Base-by-base conservation (phyloP, 2,113 vertebrate genomes). In the Apus apus region DNA sequence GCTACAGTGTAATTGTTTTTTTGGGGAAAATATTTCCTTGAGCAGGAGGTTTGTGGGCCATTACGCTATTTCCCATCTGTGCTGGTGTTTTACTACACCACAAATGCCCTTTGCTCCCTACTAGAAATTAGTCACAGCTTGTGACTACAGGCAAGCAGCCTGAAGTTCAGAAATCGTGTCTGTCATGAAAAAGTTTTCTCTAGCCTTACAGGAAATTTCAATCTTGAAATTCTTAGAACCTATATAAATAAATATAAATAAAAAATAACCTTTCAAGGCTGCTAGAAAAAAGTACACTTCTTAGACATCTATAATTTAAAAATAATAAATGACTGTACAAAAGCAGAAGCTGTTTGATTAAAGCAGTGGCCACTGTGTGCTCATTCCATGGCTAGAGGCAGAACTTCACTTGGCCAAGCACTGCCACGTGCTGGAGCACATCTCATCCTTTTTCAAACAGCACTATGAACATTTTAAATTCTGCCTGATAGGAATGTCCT, bases 21-120 rank as follows among this genome's bases (percentile, higher is more conserved):
- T 4, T 48, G 6, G 38, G 50, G 72, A 84, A 90, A 95, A 97
- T 95, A 96, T 87, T 96, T 96, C 96, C 93, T 95, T 94, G 51
- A 87, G 83, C 76, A 95, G 92, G 93, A 95, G 94, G 50, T 82
- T 93, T 89, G 84, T 88, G 94, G 70, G 80, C 73, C 73, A 85
- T 92, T 96, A 94, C n/a, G 83, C 66, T 82, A 90, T 87, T 96
- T 97, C 94, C 96, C 90, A 93, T 96, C 86, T 90, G 70, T 70
- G 70, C 66, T 70, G 86, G 45, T 92, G 86, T 80, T 92, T 65
- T 82, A 92, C 91, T 62, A 90, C 46, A 78, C 29, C 23, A 13
- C 66, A 75, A 8, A 81, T 13, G 84, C 40, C 58, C 73, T 93
- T 92, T 91, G 80, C 70, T 91, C 76, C 81, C 53, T 65, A 36